Percentiles rank a stretch among this genome's conserved stretches.
phyloP scores from a whole-genome alignment of 2,797 vertebrate species.

The Halcyon chelicuti region DNA sequence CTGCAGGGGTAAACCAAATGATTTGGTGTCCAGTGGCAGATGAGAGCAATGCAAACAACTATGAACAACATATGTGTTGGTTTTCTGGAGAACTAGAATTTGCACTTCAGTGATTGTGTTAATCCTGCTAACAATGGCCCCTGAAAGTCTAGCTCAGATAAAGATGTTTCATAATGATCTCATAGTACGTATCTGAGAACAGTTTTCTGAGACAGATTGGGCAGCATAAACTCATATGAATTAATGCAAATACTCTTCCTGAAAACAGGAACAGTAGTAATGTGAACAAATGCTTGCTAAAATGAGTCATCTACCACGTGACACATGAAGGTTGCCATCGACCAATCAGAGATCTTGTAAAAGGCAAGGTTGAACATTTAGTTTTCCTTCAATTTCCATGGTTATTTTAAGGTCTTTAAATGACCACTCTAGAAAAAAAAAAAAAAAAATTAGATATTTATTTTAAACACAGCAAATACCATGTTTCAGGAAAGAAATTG shows the following conservation, averaged over 20 bases:
- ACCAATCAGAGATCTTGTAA: background rate
- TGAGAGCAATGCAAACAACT: background rate
- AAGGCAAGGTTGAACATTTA: background rate
- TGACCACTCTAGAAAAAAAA: background rate
- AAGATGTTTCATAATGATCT: background rate
- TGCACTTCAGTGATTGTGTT: background rate
- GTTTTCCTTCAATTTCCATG: background rate
- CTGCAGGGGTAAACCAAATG: background rate
- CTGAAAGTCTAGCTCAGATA: background rate
- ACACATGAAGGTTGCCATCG: background rate
- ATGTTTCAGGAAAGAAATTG: background rate
- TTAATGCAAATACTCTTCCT: background rate
- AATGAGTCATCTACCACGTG: background rate
- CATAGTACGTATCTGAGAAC: background rate
- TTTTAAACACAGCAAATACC: background rate
- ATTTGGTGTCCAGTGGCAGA: background rate
- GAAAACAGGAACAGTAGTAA: background rate
- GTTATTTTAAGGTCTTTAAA: slow-evolving; percentile 24
- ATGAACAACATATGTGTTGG: background rate
- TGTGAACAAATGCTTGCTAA: background rate
- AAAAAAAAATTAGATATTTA: background rate
- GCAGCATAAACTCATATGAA: background rate
- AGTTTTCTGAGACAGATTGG: background rate
- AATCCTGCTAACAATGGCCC: background rate
- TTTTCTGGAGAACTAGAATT: background rate